Evolutionary conservation across 2,888 invertebrate species (phyloP).

Genomic region (Macaria liturata): DNA sequence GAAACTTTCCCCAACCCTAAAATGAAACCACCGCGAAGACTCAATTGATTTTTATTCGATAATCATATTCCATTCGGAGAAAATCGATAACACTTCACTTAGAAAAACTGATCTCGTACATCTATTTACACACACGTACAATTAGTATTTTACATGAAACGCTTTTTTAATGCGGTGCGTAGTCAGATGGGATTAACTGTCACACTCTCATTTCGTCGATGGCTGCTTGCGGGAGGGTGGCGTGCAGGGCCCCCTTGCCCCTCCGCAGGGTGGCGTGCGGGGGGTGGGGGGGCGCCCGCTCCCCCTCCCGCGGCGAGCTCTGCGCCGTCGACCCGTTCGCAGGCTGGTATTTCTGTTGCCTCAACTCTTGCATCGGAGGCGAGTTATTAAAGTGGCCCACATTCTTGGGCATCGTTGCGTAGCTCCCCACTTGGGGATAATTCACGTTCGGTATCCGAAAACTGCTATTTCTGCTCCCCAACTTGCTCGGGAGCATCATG

Average conservation of each 20-base stretch:
- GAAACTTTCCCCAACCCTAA: slow-evolving; percentile 32
- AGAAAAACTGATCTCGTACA: slow-evolving; percentile 52
- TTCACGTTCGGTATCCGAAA: slow-evolving; percentile 72
- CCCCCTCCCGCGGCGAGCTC: slow-evolving; percentile 60
- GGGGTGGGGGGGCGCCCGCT: slow-evolving; percentile 48
- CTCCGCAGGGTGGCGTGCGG: slow-evolving; percentile 70
- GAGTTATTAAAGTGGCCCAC: slow-evolving; percentile 79
- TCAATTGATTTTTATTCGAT: slow-evolving; percentile 70
- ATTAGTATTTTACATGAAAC: slow-evolving; percentile 44
- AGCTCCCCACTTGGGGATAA: slow-evolving; percentile 72
- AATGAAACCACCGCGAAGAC: slow-evolving; percentile 46
- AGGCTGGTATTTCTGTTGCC: slow-evolving; percentile 83
- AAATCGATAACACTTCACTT: slow-evolving; percentile 70
- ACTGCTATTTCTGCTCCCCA: slow-evolving; percentile 80
- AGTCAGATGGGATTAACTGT: slow-evolving; percentile 77
- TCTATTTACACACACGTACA: slow-evolving; percentile 65
- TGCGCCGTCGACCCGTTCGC: slow-evolving; percentile 83
- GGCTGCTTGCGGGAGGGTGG: slow-evolving; percentile 90
- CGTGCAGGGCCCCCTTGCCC: slow-evolving; percentile 74
- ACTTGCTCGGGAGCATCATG: slow-evolving; percentile 76
- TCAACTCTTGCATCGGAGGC: slow-evolving; percentile 77
- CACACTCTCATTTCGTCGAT: slow-evolving; percentile 96
- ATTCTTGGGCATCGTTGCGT: slow-evolving; percentile 85
- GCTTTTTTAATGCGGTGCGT: slow-evolving; percentile 59
- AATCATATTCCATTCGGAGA: slow-evolving; percentile 65